Conservation (phyloP, 2,797 vertebrate genomes). For the Oreochromis grahami region DNA sequence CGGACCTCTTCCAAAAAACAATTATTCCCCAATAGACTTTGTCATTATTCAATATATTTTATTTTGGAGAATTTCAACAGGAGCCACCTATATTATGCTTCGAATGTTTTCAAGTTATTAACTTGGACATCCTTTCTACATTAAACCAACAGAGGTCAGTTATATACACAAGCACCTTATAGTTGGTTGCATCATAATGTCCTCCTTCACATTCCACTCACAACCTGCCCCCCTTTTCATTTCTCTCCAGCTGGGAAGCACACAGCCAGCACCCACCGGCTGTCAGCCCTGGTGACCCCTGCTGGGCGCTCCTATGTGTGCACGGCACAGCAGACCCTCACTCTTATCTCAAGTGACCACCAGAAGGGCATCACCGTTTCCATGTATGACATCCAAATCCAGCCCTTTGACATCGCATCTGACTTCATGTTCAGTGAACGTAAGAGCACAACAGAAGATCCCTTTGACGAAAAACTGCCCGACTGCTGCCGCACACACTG, state of each 20-base stretch:
- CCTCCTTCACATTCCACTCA: not conserved
- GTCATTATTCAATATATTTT: not conserved
- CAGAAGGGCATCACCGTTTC: conserved; percentile 88
- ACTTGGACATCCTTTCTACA: not conserved
- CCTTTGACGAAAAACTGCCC: not conserved
- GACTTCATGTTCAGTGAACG: conserved; percentile 97
- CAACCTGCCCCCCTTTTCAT: not conserved
- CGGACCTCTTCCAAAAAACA: not conserved
- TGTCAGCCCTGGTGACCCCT: conserved; percentile 91
- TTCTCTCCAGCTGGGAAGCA: conserved; percentile 83
- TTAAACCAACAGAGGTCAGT: not conserved
- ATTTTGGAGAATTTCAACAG: not conserved
- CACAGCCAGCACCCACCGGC: conserved; percentile 85
- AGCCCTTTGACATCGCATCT: conserved; percentile 91
- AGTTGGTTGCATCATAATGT: not conserved
- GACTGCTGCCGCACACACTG: not conserved
- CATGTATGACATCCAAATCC: conserved; percentile 89
- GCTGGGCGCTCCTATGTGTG: conserved; percentile 88
- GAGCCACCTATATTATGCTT: not conserved
- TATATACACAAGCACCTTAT: not conserved
- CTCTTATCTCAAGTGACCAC: conserved; percentile 89
- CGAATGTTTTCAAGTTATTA: not conserved
- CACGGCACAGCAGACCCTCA: conserved; percentile 87
- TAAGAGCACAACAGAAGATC: conserved; percentile 55
- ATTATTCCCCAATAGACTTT: not conserved